Evolutionary conservation across 92 coral and sea anemone species (phyloP).

Genomic region (Phenganax marumi): DNA sequence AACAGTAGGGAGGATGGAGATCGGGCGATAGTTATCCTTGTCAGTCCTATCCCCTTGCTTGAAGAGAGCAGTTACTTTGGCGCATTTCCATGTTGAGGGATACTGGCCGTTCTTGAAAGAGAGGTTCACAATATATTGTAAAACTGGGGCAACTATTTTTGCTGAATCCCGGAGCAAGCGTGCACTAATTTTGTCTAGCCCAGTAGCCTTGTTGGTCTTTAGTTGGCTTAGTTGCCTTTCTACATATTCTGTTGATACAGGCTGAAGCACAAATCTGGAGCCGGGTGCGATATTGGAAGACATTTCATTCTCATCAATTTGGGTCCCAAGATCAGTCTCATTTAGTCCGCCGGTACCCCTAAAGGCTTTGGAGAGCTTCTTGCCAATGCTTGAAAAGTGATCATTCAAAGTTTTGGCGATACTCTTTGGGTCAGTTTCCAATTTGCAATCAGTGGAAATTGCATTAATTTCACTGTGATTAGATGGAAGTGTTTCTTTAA

Average conservation of each 20-base stretch:
- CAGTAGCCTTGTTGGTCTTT: conserved; percentile 29
- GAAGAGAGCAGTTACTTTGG: conserved; percentile 27
- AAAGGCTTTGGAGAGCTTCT: conserved; percentile 33
- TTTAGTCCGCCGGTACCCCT: too few species aligned
- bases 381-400: conserved; percentile 53
- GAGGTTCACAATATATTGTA: conserved; percentile 6
- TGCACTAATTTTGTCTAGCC: conserved; percentile 16
- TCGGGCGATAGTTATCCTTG: conserved; percentile 33
- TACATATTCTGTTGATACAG: conserved; percentile 32
- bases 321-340: neutral
- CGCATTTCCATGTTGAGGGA: conserved; percentile 18
- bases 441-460: conserved; percentile 28
- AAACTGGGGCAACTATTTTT: conserved; percentile 19
- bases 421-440: conserved; percentile 38
- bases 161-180: conserved; percentile 37
- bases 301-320: neutral
- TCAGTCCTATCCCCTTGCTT: conserved; percentile 22
- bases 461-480: conserved; percentile 47
- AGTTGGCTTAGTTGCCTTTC: conserved; percentile 31
- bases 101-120: conserved; percentile 23
- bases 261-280: conserved; percentile 22
- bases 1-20: conserved; percentile 21
- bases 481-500: conserved; percentile 34
- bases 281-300: neutral
- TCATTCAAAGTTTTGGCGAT: conserved; percentile 50